Conservation (phyloP, 2,888 invertebrate species). For the Agonopterix subpropinquella region DNA sequence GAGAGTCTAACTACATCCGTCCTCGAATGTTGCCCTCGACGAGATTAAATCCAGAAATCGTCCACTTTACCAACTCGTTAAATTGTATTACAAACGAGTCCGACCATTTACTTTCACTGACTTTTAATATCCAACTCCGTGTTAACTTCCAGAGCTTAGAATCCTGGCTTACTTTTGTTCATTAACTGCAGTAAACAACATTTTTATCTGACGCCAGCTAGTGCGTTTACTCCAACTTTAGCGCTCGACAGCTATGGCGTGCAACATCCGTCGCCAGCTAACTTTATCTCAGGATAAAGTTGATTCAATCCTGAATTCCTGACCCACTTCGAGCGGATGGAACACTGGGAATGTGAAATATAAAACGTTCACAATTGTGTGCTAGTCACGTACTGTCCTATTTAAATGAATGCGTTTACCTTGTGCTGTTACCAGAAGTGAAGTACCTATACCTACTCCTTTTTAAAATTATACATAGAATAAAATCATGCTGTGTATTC, state of each 20-base stretch:
- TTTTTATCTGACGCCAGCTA: neutral
- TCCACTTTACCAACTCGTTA: no score
- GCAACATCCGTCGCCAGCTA: conserved; percentile 6
- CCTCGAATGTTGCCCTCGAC: no score
- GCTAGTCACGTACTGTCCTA: conserved; percentile 12
- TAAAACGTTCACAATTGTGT: conserved; percentile 11
- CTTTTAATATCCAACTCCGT: no score
- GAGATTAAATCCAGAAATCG: no score
- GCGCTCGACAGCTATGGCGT: neutral
- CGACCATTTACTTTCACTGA: no score
- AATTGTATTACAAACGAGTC: no score
- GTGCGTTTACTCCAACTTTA: conserved; percentile 3
- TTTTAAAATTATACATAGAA: no score
- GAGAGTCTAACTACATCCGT: no score
- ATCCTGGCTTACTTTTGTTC: neutral
- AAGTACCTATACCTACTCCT: no score
- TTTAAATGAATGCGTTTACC: conserved; percentile 6
- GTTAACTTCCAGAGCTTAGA: neutral
- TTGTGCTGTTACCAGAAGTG: no score
- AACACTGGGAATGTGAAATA: conserved; percentile 3
- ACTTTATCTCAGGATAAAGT: conserved; percentile 5
- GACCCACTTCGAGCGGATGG: conserved; percentile 7
- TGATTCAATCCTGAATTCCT: conserved; percentile 8
- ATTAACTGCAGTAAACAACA: neutral
- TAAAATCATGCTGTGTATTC: no score